Conservation (phyloP, 1,140 invertebrate genomes). For the Cherax quadricarinatus region DNA sequence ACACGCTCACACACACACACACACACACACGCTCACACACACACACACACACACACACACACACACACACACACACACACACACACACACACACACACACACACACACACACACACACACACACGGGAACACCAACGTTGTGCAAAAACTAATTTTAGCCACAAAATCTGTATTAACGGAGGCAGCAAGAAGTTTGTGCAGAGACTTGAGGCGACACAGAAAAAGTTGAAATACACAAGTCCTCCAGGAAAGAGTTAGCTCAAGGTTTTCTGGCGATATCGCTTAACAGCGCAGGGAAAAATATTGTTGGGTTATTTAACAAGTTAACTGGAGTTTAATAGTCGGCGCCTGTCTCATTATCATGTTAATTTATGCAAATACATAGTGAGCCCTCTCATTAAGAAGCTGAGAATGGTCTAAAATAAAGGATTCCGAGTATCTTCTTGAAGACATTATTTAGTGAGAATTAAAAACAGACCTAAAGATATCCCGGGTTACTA, state of each 20-base stretch:
- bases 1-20: too few species aligned
- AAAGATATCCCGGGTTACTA: too few species aligned
- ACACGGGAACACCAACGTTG: too few species aligned
- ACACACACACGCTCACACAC: too few species aligned
- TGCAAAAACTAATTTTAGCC: too few species aligned
- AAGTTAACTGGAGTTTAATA: constrained; percentile 14
- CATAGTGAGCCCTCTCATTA: background rate
- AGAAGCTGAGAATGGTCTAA: background rate
- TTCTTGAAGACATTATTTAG: background rate
- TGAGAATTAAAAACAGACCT: background rate
- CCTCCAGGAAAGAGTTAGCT: background rate
- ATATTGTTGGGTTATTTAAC: constrained; percentile 5
- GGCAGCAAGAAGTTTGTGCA: too few species aligned
- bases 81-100: too few species aligned
- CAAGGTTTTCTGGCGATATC: background rate
- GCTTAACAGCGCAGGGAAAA: background rate
- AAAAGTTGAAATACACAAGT: background rate
- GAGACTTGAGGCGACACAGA: too few species aligned
- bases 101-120: too few species aligned
- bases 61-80: too few species aligned
- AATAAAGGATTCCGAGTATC: background rate
- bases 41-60: too few species aligned
- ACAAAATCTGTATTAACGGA: too few species aligned
- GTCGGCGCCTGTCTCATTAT: background rate
- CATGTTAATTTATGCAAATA: constrained; percentile 13